These are phyloP conservation scores for Machimus atricapillus DNA, from an alignment of 2,888 invertebrate genomes.

Conservation along the genomic window DNA sequence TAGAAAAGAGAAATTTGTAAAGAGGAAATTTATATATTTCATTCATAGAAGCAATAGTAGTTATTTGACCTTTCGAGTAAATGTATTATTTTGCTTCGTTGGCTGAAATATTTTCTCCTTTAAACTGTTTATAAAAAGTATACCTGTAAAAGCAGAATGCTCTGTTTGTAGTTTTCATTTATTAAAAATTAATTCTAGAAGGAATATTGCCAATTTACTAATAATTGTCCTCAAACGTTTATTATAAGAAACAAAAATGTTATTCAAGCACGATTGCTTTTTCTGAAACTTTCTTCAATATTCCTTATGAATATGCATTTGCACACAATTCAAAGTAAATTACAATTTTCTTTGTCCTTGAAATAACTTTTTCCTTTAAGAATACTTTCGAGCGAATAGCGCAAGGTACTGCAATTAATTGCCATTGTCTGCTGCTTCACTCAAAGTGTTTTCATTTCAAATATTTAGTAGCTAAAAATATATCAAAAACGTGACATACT, in stretches of 20 bases:
- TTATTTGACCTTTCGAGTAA: too few relatives aligned
- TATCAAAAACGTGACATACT: not conserved
- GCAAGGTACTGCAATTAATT: not conserved
- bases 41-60: too few relatives aligned
- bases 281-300: not conserved
- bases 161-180: not conserved
- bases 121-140: not conserved
- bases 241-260: not conserved
- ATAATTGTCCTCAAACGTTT: not conserved
- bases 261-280: not conserved
- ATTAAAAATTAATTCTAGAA: not conserved
- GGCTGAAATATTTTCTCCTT: too few relatives aligned
- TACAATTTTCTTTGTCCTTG: not conserved
- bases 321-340: not conserved
- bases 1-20: too few relatives aligned
- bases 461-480: not conserved
- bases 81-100: too few relatives aligned
- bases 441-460: not conserved
- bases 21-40: too few relatives aligned
- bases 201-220: not conserved
- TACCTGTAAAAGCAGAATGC: not conserved
- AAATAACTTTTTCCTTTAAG: not conserved
- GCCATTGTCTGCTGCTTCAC: not conserved
- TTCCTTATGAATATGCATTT: not conserved
- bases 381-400: not conserved